Conservation (phyloP, 2,888 invertebrate genomes). For the Epistrophella euchroma region DNA sequence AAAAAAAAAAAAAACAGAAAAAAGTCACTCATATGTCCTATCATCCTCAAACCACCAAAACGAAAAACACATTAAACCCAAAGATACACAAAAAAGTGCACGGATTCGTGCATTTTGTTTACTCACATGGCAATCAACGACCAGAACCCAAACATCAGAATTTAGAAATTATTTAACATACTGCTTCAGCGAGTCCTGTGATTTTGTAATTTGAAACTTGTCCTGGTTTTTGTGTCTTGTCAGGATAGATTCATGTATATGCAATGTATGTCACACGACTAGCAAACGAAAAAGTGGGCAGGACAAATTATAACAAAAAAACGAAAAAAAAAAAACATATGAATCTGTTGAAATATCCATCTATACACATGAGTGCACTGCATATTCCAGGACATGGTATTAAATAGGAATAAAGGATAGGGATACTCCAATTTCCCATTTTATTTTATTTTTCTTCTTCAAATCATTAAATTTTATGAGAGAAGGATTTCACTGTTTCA, state of each 20-base stretch:
- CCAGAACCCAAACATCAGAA: constrained; percentile 64
- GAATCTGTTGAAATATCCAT: constrained; percentile 73
- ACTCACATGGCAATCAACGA: constrained; percentile 75
- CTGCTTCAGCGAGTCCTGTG: constrained; percentile 37
- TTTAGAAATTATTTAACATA: constrained; percentile 56
- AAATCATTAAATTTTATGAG: constrained; percentile 40
- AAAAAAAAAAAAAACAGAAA: neutral
- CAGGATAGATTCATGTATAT: constrained; percentile 29
- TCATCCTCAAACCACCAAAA: constrained; percentile 54
- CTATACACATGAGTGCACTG: constrained; percentile 62
- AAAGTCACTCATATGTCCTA: neutral
- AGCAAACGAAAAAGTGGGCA: constrained; percentile 38
- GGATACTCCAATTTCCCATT: constrained; percentile 59
- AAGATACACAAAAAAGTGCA: constrained; percentile 49
- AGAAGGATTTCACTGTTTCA: constrained; percentile 48
- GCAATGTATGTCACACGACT: constrained; percentile 53
- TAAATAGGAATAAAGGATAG: constrained; percentile 6
- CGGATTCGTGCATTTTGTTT: constrained; percentile 57
- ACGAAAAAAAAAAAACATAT: constrained; percentile 31
- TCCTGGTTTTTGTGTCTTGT: constrained; percentile 51
- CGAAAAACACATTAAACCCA: constrained; percentile 39
- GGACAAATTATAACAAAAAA: constrained; percentile 37
- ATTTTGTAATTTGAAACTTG: constrained; percentile 67
- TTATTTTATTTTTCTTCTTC: constrained; percentile 30
- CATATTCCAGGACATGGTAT: constrained; percentile 38